Evolutionary conservation across 23 tunicate species (phyloP), one percentile per base, ranked within the genome.

Genomic region (Trididemnum clinides): DNA sequence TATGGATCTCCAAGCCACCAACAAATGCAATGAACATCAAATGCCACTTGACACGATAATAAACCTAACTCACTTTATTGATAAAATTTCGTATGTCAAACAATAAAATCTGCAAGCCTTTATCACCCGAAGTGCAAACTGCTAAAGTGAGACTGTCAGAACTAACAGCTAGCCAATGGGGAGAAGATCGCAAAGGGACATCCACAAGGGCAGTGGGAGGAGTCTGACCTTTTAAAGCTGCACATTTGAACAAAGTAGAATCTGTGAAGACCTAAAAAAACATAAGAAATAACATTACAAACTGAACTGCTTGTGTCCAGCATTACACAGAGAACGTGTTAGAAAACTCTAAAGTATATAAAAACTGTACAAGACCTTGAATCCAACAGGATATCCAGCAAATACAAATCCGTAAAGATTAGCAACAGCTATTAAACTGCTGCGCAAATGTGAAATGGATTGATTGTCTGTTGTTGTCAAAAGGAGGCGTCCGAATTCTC

Each of bases 41-140:
- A n/a, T n/a, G n/a, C n/a, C n/a, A n/a, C n/a, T n/a, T n/a, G n/a
- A n/a, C n/a, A n/a, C n/a, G n/a, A n/a, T n/a, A n/a, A n/a, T n/a
- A n/a, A n/a, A n/a, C n/a, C n/a, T n/a, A n/a, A n/a, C n/a, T n/a
- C 50, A 94, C 98, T 85, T 83, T 85, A 49, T 94, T 94, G 22
- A 94, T 39, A 37, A 94, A 75, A 57, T 94, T 87, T 26, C 98
- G 51, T 21, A 82, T 85, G 81, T 94, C 98, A 89, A 94, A 94
- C 37, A 88, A 89, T 15, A 94, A 59, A 1, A 77, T 35, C 64
- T 85, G 88, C 19, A 86, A 49, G 34, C 90, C 91, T 57, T 82
- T 83, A 21, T 82, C 88, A 50, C 83, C 39, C 25, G 66, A 66
- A 44, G 88, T 54, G 66, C 98, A 94, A 21, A 94, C 94, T 66